Percentiles rank a stretch among this genome's conserved stretches.
Evolutionary conservation across 2,797 vertebrate genomes (phyloP).

Genomic region (Artibeus jamaicensis): DNA sequence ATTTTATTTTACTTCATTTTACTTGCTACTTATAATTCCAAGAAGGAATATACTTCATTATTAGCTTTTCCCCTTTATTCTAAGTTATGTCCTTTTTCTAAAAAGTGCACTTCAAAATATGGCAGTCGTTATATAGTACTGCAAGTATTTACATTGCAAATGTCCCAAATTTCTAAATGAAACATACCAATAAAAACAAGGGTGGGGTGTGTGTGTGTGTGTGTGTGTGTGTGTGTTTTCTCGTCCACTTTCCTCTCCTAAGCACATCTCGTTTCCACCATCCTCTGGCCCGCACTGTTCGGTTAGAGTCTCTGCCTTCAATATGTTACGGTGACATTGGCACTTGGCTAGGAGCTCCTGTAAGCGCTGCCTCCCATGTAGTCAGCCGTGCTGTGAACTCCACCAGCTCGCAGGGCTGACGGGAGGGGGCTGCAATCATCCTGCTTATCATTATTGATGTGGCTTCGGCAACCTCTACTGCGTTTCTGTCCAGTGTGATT

Average conservation of each 20-base stretch:
- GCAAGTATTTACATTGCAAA: not conserved
- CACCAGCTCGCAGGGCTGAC: not conserved
- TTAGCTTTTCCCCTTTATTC: not conserved
- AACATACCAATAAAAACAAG: not conserved
- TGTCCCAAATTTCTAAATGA: not conserved
- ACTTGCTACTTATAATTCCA: not conserved
- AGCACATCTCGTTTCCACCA: not conserved
- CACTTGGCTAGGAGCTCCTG: slow-evolving; percentile 17
- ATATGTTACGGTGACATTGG: slow-evolving; percentile 59
- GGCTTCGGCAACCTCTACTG: slow-evolving; percentile 36
- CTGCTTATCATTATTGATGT: slow-evolving; percentile 60
- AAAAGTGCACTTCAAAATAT: not conserved
- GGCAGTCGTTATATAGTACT: not conserved
- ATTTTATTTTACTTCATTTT: not conserved
- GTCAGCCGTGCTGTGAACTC: not conserved
- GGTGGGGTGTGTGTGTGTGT: no score
- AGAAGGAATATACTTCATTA: not conserved
- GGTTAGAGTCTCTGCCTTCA: not conserved
- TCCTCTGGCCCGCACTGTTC: not conserved
- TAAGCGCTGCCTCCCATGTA: not conserved
- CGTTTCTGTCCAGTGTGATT: slow-evolving; percentile 44
- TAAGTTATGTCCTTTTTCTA: not conserved
- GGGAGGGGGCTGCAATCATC: slow-evolving; percentile 9
- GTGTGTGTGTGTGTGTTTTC: not conserved
- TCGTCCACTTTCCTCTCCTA: not conserved